phyloP scores from a whole-genome alignment of 1,140 invertebrate species.

The Harpegnathos saltator region DNA sequence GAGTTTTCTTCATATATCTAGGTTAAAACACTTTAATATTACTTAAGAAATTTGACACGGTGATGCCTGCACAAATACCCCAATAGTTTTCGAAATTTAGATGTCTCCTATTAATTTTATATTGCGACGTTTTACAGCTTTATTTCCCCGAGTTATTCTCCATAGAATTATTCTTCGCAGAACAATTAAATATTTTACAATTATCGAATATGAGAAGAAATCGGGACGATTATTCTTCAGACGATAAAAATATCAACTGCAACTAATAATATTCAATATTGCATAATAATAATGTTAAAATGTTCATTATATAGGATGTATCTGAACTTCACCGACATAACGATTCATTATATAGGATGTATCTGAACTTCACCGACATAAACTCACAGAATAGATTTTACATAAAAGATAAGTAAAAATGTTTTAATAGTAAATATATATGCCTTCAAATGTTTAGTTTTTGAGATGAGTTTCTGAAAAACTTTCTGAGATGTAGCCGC shows the following conservation, averaged over 20 bases:
- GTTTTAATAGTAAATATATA: too few species aligned
- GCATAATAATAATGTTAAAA: too few species aligned
- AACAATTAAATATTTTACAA: background rate
- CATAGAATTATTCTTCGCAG: background rate
- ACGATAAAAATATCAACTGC: background rate
- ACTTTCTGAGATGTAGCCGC: too few species aligned
- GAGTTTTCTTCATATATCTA: background rate
- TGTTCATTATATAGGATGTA: too few species aligned
- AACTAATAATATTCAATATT: too few species aligned
- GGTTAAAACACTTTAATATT: conserved; percentile 36
- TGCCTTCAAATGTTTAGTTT: too few species aligned
- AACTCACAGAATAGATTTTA: too few species aligned
- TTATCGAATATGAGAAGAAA: background rate
- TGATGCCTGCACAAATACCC: background rate
- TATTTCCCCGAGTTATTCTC: background rate
- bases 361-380: too few species aligned
- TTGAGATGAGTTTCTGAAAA: too few species aligned
- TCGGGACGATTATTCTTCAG: background rate
- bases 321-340: too few species aligned
- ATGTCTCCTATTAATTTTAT: conserved; percentile 21
- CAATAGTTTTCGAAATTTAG: background rate
- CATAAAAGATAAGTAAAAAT: too few species aligned
- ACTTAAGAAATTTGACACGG: conserved; percentile 25
- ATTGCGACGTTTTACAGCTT: background rate
- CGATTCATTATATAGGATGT: too few species aligned